phyloP scores from a whole-genome alignment of 2,888 invertebrate species.

The Gryllus longicercus region DNA sequence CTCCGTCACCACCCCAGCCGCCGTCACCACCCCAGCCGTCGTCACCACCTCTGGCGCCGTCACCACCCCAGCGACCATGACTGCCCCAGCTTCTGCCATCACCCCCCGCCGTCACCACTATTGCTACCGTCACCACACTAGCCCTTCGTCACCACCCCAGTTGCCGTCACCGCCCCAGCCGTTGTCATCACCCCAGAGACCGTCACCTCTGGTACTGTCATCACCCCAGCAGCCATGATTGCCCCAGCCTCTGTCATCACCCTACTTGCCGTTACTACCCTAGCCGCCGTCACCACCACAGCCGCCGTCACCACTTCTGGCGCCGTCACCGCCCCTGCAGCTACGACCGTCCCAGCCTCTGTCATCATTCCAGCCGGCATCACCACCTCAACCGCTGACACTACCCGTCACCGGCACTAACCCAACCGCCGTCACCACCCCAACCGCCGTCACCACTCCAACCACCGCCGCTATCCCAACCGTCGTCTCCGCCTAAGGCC shows the following conservation, averaged over 20 bases:
- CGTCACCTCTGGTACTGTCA: too few species aligned
- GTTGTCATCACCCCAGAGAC: too few species aligned
- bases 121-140: too few species aligned
- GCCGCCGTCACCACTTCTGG: too few species aligned
- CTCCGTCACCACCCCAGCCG: too few species aligned
- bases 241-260: neutral
- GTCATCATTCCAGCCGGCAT: neutral
- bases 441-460: neutral
- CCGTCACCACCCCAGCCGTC: too few species aligned
- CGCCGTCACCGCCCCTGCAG: neutral
- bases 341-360: neutral
- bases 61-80: neutral
- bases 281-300: too few species aligned
- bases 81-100: too few species aligned
- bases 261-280: neutral
- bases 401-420: neutral
- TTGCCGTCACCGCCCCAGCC: too few species aligned
- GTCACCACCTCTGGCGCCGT: neutral
- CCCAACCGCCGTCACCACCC: neutral
- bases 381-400: neutral
- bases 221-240: neutral
- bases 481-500: neutral
- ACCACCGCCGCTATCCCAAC: neutral
- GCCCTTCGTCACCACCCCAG: too few species aligned
- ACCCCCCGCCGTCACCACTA: too few species aligned